Conservation (phyloP, 2,797 vertebrate species). For the Phoebastria nigripes region DNA sequence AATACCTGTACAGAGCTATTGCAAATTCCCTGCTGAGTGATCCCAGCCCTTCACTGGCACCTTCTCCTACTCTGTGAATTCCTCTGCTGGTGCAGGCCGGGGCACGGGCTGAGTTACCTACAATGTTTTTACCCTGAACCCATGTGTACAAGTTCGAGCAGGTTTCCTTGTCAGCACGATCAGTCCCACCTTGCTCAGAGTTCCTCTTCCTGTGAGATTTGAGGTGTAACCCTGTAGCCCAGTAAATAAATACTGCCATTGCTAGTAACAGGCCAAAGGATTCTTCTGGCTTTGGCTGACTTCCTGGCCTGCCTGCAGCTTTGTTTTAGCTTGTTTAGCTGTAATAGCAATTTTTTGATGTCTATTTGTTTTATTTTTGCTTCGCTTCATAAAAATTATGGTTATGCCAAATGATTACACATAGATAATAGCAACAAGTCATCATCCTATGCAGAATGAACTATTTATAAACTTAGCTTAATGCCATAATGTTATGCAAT, state of each 20-base stretch:
- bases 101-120: not conserved
- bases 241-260: not conserved
- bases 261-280: not conserved
- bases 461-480: slow-evolving; percentile 6
- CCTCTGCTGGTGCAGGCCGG: not conserved
- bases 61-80: not conserved
- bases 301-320: not conserved
- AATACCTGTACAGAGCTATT: not conserved
- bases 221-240: not conserved
- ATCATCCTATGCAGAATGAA: not conserved
- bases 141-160: not conserved
- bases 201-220: not conserved
- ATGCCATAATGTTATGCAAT: not conserved
- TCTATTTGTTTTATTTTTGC: not conserved
- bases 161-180: not conserved
- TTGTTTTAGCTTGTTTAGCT: not conserved
- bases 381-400: not conserved
- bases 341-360: not conserved
- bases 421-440: not conserved
- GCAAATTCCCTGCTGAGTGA: not conserved
- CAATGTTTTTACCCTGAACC: not conserved
- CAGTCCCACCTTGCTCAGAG: not conserved
- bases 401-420: not conserved
- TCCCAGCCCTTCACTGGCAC: not conserved
- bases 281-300: not conserved